These are phyloP conservation scores for Drepana falcataria DNA, from an alignment of 2,888 invertebrate species.

Conservation along the genomic window DNA sequence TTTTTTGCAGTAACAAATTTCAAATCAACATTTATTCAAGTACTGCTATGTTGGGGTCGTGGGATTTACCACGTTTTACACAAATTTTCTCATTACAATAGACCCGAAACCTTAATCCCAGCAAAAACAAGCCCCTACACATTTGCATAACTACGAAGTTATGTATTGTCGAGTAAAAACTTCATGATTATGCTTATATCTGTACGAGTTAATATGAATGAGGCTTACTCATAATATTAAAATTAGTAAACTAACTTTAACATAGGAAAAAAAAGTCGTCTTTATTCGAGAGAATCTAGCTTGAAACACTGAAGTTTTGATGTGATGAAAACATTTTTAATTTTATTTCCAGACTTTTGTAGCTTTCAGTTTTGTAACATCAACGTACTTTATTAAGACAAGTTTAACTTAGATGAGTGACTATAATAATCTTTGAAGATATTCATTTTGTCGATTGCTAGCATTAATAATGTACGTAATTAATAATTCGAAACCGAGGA, in stretches of 20 bases:
- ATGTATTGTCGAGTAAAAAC: conserved; percentile 19
- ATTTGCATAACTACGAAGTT: conserved; percentile 44
- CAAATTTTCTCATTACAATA: conserved; percentile 50
- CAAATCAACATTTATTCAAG: conserved; percentile 24
- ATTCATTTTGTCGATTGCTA: no score
- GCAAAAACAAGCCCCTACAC: conserved; percentile 39
- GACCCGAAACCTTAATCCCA: conserved; percentile 42
- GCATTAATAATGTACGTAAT: no score
- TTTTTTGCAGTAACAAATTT: conserved; percentile 24
- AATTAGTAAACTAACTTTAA: conserved; percentile 35
- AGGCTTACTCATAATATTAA: conserved; percentile 23
- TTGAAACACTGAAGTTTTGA: conserved; percentile 30
- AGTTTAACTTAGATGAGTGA: conserved; percentile 2
- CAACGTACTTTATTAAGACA: conserved; percentile 21
- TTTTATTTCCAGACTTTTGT: conserved; percentile 24
- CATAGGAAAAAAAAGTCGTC: conserved; percentile 25
- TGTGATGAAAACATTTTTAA: conserved; percentile 30
- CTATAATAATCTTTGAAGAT: no score
- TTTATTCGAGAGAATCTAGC: conserved; percentile 27
- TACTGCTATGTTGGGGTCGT: conserved; percentile 30
- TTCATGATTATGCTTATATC: conserved; percentile 18
- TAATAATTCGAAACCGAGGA: no score
- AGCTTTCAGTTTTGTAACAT: conserved; percentile 31
- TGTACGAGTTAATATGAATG: conserved; percentile 28
- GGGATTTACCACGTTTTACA: conserved; percentile 41